Evolutionary conservation across 2,888 invertebrate species (phyloP).

Genomic region (Lycocerus yunnanus): DNA sequence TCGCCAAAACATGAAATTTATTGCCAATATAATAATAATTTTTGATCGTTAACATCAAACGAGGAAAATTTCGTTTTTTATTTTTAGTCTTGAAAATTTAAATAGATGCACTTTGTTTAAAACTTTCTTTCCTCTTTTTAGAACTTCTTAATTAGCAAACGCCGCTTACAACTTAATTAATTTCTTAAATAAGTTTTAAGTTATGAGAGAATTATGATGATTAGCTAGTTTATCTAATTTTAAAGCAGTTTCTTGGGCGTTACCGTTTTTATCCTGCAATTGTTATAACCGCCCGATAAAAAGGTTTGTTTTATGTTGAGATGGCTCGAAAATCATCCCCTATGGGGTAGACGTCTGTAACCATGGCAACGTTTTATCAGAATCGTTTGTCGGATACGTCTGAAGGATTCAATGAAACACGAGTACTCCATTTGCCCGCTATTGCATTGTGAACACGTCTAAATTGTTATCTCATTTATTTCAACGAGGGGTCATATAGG

Average conservation of each 20-base stretch:
- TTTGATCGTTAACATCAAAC: background rate
- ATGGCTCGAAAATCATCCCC: constrained; percentile 4
- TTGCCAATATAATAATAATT: background rate
- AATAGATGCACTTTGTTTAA: background rate
- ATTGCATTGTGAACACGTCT: background rate
- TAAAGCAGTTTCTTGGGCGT: background rate
- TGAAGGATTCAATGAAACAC: background rate
- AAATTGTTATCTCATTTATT: background rate
- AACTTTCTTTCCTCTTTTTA: background rate
- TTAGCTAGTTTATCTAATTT: background rate
- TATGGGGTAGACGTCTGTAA: constrained; percentile 15
- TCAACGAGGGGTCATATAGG: background rate
- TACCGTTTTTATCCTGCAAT: background rate
- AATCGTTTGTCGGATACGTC: background rate
- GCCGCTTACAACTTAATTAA: background rate
- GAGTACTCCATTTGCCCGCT: background rate
- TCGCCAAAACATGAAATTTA: background rate
- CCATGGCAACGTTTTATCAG: constrained; percentile 13
- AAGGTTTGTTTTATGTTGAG: background rate
- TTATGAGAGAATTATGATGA: background rate
- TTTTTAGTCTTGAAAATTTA: background rate
- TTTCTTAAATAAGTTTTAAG: background rate
- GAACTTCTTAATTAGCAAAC: background rate
- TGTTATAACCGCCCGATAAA: background rate
- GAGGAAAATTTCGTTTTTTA: background rate